Percentiles rank a stretch among this genome's conserved stretches.
Conservation (phyloP, 2,888 invertebrate species). For the Rhorus exstirpatorius region DNA sequence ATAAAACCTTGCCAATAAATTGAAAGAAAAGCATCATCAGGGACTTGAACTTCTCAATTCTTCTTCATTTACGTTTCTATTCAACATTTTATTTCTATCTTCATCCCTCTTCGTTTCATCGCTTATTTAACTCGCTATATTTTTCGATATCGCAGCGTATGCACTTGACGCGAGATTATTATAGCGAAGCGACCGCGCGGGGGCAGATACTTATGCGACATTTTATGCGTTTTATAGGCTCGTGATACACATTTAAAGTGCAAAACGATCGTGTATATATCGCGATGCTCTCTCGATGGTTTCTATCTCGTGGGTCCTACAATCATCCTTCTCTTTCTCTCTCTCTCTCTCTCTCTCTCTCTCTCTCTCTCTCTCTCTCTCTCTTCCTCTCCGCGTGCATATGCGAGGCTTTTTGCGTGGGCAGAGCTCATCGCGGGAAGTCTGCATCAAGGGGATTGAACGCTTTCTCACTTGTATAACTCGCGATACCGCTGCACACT, state of each 20-base stretch:
- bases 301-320: slow-evolving; percentile 47
- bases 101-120: slow-evolving; percentile 23
- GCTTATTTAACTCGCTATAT: slow-evolving; percentile 55
- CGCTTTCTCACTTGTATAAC: slow-evolving; percentile 33
- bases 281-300: slow-evolving; percentile 47
- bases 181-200: slow-evolving; percentile 62
- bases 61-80: background rate
- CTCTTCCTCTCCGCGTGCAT: background rate
- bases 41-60: background rate
- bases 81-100: slow-evolving; percentile 15
- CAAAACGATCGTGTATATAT: slow-evolving; percentile 71
- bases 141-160: slow-evolving; percentile 68
- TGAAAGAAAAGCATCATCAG: slow-evolving; percentile 17
- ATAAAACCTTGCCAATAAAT: background rate
- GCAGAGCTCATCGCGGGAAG: slow-evolving; percentile 60
- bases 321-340: slow-evolving; percentile 22
- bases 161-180: slow-evolving; percentile 71
- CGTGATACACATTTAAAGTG: slow-evolving; percentile 75
- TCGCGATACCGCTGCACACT: slow-evolving; percentile 29
- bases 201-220: slow-evolving; percentile 70
- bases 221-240: slow-evolving; percentile 79
- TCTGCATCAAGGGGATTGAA: slow-evolving; percentile 63
- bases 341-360: no score
- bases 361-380: slow-evolving; percentile 24
- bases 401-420: slow-evolving; percentile 58